Evolutionary conservation across 2,888 invertebrate genomes (phyloP), one percentile per base, ranked within the genome.

Genomic region (Acanthopleura granulata): DNA sequence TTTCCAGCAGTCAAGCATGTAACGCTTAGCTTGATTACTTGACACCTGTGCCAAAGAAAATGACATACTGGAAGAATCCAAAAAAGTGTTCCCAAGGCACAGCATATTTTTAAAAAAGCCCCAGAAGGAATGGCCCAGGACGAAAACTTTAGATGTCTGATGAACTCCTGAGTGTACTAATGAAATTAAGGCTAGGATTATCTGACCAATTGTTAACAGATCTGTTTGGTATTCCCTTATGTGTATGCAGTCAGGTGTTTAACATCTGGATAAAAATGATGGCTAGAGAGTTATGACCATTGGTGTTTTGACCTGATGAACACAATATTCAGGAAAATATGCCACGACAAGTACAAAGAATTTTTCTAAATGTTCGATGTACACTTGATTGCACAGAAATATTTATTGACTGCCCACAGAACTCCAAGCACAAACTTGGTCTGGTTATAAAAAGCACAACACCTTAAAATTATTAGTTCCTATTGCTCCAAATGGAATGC

Each of bases 361-460:
- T 22, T 22, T 66, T 27, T 14, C 22, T 6, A 27, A 22, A 27
- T 16, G 12, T 66, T 18, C 6, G 9, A 1, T 66, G 66, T 27
- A 66, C 66, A 16, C 16, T 66, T 16, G 29, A 66, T 27, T 66
- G 66, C 66, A 66, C 66, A 66, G 9, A 25, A 66, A 27, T 66
- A 27, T 66, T 66, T 66, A 66, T 66, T 40, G 40, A 40, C 40
- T 9, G 40, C 40, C 9, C 40, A 40, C 9, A 18, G 69, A 69
- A 14, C 61, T 77, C n/a, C 74, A 76, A 29, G 57, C 12, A 22
- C 15, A 49, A 14, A 75, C 78, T 16, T 79, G 76, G 76, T 76
- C 75, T 16, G 75, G 74, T 49, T 79, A 79, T 69, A 79, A 79
- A 49, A 62, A 79, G 11, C 77, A 79, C 62, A 78, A 75, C 62